Conservation (phyloP, 2,888 invertebrate genomes). For the Incurvaria masculella region DNA sequence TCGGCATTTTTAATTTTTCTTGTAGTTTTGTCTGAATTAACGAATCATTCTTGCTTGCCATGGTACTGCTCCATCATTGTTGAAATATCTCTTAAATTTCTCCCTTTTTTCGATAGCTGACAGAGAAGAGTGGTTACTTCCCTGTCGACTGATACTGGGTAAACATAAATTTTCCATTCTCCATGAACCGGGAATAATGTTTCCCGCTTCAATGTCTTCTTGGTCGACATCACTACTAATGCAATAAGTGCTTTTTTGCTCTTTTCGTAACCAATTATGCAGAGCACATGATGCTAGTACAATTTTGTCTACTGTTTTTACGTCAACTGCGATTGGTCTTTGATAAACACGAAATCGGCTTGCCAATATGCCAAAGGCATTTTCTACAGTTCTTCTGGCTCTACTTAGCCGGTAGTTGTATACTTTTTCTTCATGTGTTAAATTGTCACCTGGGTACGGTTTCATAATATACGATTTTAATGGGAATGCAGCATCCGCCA, state of each 20-base stretch:
- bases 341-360: constrained; percentile 6
- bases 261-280: constrained; percentile 12
- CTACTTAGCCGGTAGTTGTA: constrained; percentile 13
- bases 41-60: constrained; percentile 11
- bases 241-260: constrained; percentile 8
- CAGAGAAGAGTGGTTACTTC: constrained; percentile 10
- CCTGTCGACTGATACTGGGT: constrained; percentile 11
- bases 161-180: constrained; percentile 12
- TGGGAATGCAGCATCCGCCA: constrained; percentile 6
- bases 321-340: constrained; percentile 10
- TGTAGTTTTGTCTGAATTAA: constrained; percentile 8
- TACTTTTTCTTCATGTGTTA: constrained; percentile 8
- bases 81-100: constrained; percentile 9
- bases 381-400: constrained; percentile 12
- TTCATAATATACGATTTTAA: constrained; percentile 1
- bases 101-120: constrained; percentile 11
- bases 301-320: constrained; percentile 10
- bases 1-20: constrained; percentile 11
- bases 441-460: constrained; percentile 6
- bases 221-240: constrained; percentile 10
- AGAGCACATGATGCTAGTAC: constrained; percentile 13
- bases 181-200: constrained; percentile 10
- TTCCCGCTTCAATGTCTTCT: too few relatives aligned
- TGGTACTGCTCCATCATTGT: constrained; percentile 11
- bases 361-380: constrained; percentile 9